These are phyloP conservation scores for Chamaetylas fuelleborni DNA, from an alignment of 2,113 vertebrate species.

Conservation along the genomic window DNA sequence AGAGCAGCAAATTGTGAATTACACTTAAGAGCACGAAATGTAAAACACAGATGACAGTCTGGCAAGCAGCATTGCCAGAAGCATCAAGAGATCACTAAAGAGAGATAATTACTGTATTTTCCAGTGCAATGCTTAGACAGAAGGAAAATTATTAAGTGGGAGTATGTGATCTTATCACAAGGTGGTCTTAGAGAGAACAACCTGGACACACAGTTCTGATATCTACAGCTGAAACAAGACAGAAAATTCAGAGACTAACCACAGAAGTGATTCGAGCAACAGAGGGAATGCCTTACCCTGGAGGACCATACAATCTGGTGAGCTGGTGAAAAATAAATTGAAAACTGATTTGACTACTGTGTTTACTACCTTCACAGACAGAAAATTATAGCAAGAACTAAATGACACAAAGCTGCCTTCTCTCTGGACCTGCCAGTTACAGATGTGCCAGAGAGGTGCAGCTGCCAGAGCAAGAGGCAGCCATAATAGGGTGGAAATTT, in stretches of 20 bases:
- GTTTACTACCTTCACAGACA: neutral
- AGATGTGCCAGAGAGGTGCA: neutral
- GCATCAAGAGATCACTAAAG: neutral
- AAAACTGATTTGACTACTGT: neutral
- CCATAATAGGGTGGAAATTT: neutral
- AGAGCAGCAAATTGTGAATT: neutral
- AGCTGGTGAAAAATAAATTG: neutral
- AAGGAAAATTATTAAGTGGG: neutral
- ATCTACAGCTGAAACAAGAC: neutral
- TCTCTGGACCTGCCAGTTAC: neutral
- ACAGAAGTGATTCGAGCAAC: neutral
- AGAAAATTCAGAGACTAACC: neutral
- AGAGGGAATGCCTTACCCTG: neutral
- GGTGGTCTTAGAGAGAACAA: neutral
- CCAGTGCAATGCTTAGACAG: neutral
- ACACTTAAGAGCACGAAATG: neutral
- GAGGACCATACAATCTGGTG: neutral
- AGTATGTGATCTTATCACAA: neutral
- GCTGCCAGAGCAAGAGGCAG: neutral
- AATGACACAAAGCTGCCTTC: neutral
- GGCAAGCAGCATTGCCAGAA: neutral
- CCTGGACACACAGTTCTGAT: neutral
- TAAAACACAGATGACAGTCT: accelerated
- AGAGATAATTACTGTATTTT: neutral
- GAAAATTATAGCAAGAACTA: neutral